These are phyloP conservation scores for Malurus elegans DNA, from an alignment of 2,113 vertebrate species.

Conservation along the genomic window DNA sequence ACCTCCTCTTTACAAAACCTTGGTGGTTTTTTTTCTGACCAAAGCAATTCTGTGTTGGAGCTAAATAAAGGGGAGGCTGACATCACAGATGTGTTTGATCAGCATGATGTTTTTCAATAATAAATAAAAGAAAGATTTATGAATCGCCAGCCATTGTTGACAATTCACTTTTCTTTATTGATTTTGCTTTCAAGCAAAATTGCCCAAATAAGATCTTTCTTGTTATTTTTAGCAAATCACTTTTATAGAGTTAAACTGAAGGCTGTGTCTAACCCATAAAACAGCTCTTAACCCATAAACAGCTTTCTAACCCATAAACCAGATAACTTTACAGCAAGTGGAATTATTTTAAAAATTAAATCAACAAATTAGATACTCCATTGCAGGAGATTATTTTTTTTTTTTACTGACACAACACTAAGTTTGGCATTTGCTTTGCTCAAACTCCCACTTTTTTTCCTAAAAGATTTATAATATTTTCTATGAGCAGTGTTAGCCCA, in stretches of 20 bases:
- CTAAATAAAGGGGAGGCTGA: background rate
- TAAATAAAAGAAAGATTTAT: conserved; percentile 20
- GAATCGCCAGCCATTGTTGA: background rate
- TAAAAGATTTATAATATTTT: background rate
- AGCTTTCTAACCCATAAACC: background rate
- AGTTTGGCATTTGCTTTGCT: background rate
- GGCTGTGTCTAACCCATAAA: background rate
- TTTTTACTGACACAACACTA: background rate
- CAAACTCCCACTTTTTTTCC: background rate
- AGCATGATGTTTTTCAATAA: background rate
- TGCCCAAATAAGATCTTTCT: background rate
- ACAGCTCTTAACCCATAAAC: background rate
- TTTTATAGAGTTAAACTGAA: background rate
- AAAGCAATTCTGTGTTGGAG: background rate
- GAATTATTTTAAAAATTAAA: background rate
- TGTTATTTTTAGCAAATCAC: background rate
- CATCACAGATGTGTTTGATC: background rate
- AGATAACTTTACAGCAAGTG: background rate
- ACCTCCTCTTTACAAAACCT: background rate
- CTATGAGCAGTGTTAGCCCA: background rate
- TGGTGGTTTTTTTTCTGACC: background rate
- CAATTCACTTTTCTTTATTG: conserved; percentile 30
- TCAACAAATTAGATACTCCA: background rate
- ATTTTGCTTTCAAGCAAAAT: conserved; percentile 22
- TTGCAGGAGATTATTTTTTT: background rate